Evolutionary conservation across 2,888 invertebrate genomes (phyloP).

Genomic region (Geotrupes spiniger): DNA sequence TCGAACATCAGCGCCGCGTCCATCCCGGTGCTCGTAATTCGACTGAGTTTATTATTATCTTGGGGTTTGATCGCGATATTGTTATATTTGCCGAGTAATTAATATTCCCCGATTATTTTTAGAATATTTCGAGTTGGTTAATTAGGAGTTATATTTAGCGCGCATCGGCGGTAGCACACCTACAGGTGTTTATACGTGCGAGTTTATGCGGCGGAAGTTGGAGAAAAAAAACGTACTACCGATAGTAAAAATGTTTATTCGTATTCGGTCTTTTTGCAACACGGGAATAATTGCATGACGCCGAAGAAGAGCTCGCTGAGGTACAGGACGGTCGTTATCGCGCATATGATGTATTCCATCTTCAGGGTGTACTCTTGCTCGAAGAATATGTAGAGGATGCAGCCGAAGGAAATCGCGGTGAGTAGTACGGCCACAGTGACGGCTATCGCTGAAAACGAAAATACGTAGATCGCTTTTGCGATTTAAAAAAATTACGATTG

Average conservation of each 20-base stretch:
- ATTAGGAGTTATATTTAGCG: slow-evolving; percentile 16
- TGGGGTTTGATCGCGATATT: slow-evolving; percentile 15
- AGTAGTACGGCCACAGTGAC: slow-evolving; percentile 26
- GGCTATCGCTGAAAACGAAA: slow-evolving; percentile 24
- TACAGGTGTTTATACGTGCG: neutral
- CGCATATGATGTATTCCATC: slow-evolving; percentile 30
- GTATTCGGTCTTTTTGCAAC: slow-evolving; percentile 27
- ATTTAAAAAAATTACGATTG: too few species aligned
- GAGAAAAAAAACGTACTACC: neutral
- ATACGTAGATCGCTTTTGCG: too few species aligned
- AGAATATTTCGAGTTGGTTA: slow-evolving; percentile 17
- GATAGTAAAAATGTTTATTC: slow-evolving; percentile 19
- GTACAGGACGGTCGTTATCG: slow-evolving; percentile 25
- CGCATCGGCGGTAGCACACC: neutral
- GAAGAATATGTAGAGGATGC: slow-evolving; percentile 27
- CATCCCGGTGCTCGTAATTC: slow-evolving; percentile 20
- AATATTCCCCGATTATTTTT: slow-evolving; percentile 24
- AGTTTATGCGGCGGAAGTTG: neutral
- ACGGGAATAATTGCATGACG: slow-evolving; percentile 24
- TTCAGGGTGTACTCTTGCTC: slow-evolving; percentile 26
- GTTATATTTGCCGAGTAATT: slow-evolving; percentile 9
- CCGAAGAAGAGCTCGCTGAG: slow-evolving; percentile 27
- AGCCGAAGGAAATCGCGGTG: slow-evolving; percentile 25
- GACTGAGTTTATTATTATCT: slow-evolving; percentile 19
- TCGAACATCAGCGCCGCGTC: slow-evolving; percentile 31